Base-by-base conservation (phyloP, 2,888 invertebrate genomes). In the Agriopis leucophaearia region DNA sequence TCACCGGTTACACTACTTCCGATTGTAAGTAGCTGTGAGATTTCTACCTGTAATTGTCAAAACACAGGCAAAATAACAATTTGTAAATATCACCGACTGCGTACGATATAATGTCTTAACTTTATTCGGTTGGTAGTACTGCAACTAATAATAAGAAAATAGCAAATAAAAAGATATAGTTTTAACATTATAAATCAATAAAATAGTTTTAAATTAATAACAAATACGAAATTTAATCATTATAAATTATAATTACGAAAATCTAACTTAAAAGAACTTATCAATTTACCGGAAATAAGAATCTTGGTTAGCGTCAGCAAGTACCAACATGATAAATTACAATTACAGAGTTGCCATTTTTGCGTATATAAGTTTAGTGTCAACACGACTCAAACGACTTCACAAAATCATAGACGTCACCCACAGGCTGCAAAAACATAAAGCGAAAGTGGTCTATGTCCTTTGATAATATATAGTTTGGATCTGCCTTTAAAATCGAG, bases 61-160 rank as follows among this genome's bases (percentile, higher is more conserved):
- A 92, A 89, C 88, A 89, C 82, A 87, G 85, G 88, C 90, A 90
- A 92, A 92, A 91, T 92, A 91, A 81, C 87, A 85, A 82, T 89
- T 90, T 88, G 92, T 92, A 94, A 93, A 92, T 91, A 91, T 90
- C 89, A 92, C 92, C 92, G 92, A 93, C 91, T 91, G 88, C 92
- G 90, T 91, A 92, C 90, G 89, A 92, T 88, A 90, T 89, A 86
- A 88, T 86, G 88, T 86, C 85, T 81, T 78, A 74, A 74, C 69
- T 78, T 36, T 71, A 68, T 77, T 71, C 74, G 71, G 85, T 79
- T 94, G 93, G 92, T 79, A 90, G 83, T 79, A 86, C 79, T 91
- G 91, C 72, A 7, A 48, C 1, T 10, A 12, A 15, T 38, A 15
- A 42, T 12, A 13, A 4, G 3, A 8, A 8, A 38, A 40, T 40